These are phyloP conservation scores for Phyto melanocephala DNA, from an alignment of 2,888 invertebrate genomes.

Conservation along the genomic window DNA sequence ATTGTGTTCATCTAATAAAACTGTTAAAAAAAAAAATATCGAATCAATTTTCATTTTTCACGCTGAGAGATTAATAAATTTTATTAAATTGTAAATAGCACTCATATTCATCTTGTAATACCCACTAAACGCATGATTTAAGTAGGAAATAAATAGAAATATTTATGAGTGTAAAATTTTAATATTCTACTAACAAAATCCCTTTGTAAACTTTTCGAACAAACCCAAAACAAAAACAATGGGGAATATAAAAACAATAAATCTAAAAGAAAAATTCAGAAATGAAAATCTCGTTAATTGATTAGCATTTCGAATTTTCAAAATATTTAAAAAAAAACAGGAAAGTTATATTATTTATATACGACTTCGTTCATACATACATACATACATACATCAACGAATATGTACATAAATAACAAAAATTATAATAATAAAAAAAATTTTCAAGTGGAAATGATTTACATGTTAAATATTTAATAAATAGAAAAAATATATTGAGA, in stretches of 20 bases:
- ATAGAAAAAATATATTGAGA: background rate
- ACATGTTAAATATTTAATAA: conserved; percentile 14
- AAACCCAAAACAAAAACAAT: background rate
- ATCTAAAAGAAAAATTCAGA: background rate
- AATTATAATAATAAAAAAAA: background rate
- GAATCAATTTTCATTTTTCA: background rate
- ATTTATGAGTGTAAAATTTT: conserved; percentile 16
- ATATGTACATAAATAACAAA: too few relatives aligned
- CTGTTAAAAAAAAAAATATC: background rate
- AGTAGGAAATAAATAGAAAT: background rate
- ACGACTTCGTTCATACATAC: too few relatives aligned
- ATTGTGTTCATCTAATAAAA: background rate
- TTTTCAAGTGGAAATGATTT: conserved; percentile 41
- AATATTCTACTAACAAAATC: background rate
- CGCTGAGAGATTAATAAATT: background rate
- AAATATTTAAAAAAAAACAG: too few relatives aligned
- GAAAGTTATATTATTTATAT: background rate
- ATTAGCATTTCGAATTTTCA: conserved; percentile 16
- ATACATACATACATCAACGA: too few relatives aligned
- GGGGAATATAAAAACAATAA: background rate
- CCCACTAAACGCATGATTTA: too few relatives aligned
- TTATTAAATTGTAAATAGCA: conserved; percentile 9
- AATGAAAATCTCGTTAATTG: conserved; percentile 4
- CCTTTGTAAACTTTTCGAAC: background rate
- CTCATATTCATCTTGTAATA: background rate